Evolutionary conservation across 2,113 vertebrate species (phyloP), one percentile per base, ranked within the genome.

Genomic region (Chaetodon auriga): DNA sequence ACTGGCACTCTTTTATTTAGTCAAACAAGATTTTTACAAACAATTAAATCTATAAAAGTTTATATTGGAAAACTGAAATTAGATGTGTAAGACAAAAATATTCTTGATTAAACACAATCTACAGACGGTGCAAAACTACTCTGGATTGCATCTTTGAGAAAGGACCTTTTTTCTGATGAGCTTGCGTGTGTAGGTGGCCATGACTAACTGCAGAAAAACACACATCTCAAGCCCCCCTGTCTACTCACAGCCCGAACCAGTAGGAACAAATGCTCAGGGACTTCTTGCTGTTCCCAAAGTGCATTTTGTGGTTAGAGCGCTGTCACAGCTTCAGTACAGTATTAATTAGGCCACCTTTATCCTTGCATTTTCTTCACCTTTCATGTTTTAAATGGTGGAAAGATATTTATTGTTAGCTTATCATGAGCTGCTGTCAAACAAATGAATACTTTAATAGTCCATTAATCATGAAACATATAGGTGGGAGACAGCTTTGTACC

Each of bases 331-430:
- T 51, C 68, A 65, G 43, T 23, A 21, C 60, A 62, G 41, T 70
- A 75, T 82, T 80, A 89, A 89, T 86, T 84, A 82, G 41, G 57
- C 25, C 41, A 74, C 74, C n/a, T 70, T 78, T 75, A 60, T 49
- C 75, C 61, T 49, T 62, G n/a, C 60, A 78, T 89, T 89, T 89
- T 54, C 63, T 75, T 75, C 41, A 71, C 54, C 75, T 43, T 73
- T 84, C 78, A 75, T 71, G 58, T 30, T 58, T 41, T 64, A 57
- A 55, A 60, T 66, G 5, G 30, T 68, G 53, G 36, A 81, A 61
- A 72, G 2, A 57, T 61, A 43, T 69, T 30, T 53, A 66, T 55
- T 75, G 58, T 71, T 58, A 35, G 21, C 53, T 53, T 65, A 72
- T 68, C 35, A 49, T 6, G 25, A 69, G 64, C 60, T 63, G 38